phyloP scores from a whole-genome alignment of 2,113 vertebrate genomes.

The Equus quagga region DNA sequence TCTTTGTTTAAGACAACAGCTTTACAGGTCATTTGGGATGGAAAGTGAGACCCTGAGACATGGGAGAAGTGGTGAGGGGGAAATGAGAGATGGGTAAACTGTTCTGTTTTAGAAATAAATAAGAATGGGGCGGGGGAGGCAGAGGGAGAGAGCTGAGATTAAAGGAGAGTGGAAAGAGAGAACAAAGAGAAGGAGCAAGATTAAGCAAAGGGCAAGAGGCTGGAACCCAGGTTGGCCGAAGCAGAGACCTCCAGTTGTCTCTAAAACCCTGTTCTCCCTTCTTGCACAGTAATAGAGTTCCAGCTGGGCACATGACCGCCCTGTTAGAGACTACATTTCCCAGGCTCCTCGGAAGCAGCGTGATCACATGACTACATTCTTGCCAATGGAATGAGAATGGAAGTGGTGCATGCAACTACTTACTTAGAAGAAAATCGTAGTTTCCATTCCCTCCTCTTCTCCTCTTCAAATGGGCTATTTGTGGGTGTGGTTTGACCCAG shows the following conservation, averaged over 20 bases:
- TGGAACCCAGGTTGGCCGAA: background rate
- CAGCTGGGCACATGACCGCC: background rate
- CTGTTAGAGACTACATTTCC: background rate
- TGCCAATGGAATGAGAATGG: background rate
- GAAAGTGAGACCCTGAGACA: background rate
- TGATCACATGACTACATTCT: background rate
- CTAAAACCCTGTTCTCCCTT: background rate
- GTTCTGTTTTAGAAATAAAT: constrained; percentile 46
- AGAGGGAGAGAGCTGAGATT: background rate
- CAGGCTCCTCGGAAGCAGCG: background rate
- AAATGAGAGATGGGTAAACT: background rate
- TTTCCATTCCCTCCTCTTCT: background rate
- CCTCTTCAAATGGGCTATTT: background rate
- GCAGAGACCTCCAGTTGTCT: background rate
- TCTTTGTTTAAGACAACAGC: constrained; percentile 19
- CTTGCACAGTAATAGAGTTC: background rate
- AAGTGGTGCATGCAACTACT: background rate
- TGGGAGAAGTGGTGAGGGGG: background rate
- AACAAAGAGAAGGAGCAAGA: background rate
- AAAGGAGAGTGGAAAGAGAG: background rate
- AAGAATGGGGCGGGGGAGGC: background rate
- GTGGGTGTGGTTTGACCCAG: background rate
- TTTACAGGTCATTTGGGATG: background rate
- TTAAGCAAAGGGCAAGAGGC: background rate
- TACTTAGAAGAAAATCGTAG: background rate